A percentile compares a stretch with the other conserved stretches of the same genome.
phyloP scores from a whole-genome alignment of 2,888 invertebrate genomes.

The Taphrorychus bicolor region DNA sequence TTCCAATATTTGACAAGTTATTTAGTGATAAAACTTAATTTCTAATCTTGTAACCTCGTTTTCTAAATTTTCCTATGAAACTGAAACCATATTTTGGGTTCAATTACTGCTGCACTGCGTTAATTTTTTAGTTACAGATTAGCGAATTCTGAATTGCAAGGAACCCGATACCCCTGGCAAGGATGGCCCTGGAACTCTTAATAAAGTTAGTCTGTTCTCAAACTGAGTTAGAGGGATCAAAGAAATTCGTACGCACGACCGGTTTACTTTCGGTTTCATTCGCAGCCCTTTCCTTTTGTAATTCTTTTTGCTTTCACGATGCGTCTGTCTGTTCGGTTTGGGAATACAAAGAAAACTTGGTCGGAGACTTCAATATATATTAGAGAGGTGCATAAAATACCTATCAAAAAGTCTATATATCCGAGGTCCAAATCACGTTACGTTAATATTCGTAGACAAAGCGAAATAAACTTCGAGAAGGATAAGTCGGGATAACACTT shows the following conservation, averaged over 20 bases:
- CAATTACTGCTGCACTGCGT: too few relatives aligned
- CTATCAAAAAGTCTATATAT: too few relatives aligned
- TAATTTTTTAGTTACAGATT: too few relatives aligned
- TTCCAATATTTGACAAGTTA: too few relatives aligned
- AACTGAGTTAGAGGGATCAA: slow-evolving; percentile 32
- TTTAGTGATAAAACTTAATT: too few relatives aligned
- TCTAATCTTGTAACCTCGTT: too few relatives aligned
- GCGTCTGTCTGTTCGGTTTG: not conserved
- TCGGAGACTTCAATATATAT: not conserved
- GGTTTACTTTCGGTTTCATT: slow-evolving; percentile 32
- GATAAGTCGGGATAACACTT: slow-evolving; percentile 29
- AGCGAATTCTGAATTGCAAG: too few relatives aligned
- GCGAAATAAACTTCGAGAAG: slow-evolving; percentile 28
- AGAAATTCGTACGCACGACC: slow-evolving; percentile 33
- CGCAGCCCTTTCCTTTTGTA: slow-evolving; percentile 24
- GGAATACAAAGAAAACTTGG: not conserved
- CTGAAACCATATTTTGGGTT: too few relatives aligned
- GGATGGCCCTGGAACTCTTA: slow-evolving; percentile 28
- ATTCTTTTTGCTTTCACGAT: slow-evolving; percentile 12
- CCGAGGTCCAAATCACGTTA: not conserved
- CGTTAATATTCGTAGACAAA: slow-evolving; percentile 18
- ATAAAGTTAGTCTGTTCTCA: slow-evolving; percentile 28
- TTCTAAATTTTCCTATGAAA: too few relatives aligned
- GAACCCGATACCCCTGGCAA: too few relatives aligned
- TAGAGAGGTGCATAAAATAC: too few relatives aligned